Percentiles rank a stretch among this genome's conserved stretches.
Evolutionary conservation across 2,888 invertebrate genomes (phyloP).

Genomic region (Linyphia triangularis): DNA sequence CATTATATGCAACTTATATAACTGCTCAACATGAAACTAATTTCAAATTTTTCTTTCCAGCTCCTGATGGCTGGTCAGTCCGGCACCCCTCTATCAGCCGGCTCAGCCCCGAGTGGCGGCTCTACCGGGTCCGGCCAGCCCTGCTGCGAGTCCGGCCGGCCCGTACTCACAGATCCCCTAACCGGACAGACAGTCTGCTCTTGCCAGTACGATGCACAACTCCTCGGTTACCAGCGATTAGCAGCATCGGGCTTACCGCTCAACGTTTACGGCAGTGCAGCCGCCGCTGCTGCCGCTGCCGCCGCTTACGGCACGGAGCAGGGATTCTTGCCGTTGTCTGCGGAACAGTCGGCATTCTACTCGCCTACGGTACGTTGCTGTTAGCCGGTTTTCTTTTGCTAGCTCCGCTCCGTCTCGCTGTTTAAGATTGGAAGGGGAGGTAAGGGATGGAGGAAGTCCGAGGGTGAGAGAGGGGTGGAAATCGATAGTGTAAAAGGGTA

Average conservation of each 20-base stretch:
- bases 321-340: constrained; percentile 80
- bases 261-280: constrained; percentile 76
- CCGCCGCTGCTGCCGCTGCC: constrained; percentile 82
- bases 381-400: not conserved
- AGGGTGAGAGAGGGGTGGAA: not conserved
- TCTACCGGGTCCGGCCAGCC: constrained; percentile 78
- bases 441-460: not conserved
- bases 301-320: constrained; percentile 88
- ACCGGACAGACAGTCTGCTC: constrained; percentile 96
- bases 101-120: constrained; percentile 50
- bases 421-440: not conserved
- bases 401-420: too few species aligned
- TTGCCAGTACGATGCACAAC: constrained; percentile 94
- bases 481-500: constrained; percentile 47
- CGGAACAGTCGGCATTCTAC: constrained; percentile 80
- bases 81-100: constrained; percentile 67
- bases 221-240: constrained; percentile 82
- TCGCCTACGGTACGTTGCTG: constrained; percentile 80
- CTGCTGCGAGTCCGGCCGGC: constrained; percentile 94
- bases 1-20: too few species aligned
- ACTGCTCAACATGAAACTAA: too few species aligned
- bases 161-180: constrained; percentile 91
- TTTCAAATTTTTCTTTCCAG: constrained; percentile 37
- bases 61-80: constrained; percentile 75
- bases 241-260: constrained; percentile 76